A percentile compares a stretch with the other conserved stretches of the same genome.
Evolutionary conservation across 2,113 vertebrate species (phyloP).

Genomic region (Ramphastos sulfuratus): DNA sequence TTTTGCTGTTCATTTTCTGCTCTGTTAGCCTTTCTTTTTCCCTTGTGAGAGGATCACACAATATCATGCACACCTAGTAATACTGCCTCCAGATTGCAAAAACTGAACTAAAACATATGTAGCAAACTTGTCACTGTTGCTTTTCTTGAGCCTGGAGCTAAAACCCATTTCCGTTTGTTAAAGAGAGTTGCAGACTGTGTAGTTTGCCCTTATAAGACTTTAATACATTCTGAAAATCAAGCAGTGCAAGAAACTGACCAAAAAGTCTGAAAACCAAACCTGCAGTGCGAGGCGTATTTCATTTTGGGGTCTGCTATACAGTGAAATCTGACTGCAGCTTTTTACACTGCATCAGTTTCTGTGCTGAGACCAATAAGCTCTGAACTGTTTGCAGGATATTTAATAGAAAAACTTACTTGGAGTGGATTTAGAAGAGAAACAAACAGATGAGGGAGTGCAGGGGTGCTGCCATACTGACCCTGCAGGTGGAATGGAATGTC

Average conservation of each 20-base stretch:
- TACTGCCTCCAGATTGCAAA: not conserved
- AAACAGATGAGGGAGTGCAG: accelerated
- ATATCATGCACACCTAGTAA: not conserved
- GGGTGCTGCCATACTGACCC: not conserved
- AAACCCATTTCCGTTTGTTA: not conserved
- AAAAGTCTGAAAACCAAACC: not conserved
- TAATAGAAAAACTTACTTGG: not conserved
- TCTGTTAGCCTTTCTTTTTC: not conserved
- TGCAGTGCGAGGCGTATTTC: not conserved
- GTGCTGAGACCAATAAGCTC: not conserved
- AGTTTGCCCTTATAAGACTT: not conserved
- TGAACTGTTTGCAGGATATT: not conserved
- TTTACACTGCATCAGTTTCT: not conserved
- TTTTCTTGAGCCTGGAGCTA: not conserved
- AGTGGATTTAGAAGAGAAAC: not conserved
- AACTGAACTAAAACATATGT: not conserved
- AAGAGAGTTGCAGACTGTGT: not conserved
- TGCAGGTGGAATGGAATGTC: not conserved
- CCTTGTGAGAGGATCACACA: not conserved
- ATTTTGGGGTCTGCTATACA: not conserved
- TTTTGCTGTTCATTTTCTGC: not conserved
- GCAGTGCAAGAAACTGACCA: not conserved
- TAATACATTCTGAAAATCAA: not conserved
- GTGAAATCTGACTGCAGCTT: not conserved
- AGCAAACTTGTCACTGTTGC: not conserved